phyloP scores from a whole-genome alignment of 2,888 invertebrate species.

The Watsonalla cultraria region DNA sequence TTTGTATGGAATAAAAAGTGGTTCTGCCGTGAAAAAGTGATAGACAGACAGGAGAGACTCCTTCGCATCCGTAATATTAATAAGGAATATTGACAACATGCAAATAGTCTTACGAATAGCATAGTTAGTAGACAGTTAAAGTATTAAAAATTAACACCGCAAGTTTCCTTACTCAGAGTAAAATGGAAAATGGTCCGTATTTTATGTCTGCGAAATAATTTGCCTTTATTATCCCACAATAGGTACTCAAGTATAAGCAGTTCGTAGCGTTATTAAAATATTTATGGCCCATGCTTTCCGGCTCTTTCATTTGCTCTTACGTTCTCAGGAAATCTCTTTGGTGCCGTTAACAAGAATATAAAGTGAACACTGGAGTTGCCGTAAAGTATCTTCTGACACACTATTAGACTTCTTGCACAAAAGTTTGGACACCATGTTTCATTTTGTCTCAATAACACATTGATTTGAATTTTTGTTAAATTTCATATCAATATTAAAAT shows the following conservation, averaged over 20 bases:
- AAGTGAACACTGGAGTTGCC: constrained; percentile 5
- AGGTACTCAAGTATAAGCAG: constrained; percentile 20
- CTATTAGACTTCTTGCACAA: too few species aligned
- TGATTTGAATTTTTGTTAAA: too few species aligned
- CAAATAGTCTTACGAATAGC: too few species aligned
- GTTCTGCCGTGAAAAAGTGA: too few species aligned
- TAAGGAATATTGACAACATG: too few species aligned
- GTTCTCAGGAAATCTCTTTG: constrained; percentile 24
- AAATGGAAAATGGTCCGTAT: constrained; percentile 1
- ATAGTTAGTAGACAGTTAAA: not conserved
- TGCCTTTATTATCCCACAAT: constrained; percentile 27
- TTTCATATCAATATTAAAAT: too few species aligned
- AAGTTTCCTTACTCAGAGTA: not conserved
- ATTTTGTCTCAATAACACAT: too few species aligned
- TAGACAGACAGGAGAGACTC: too few species aligned
- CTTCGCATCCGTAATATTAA: too few species aligned
- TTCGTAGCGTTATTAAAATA: constrained; percentile 25
- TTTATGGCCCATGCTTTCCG: constrained; percentile 26
- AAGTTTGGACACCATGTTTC: too few species aligned
- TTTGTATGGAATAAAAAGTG: too few species aligned
- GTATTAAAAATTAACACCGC: not conserved
- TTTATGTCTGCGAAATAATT: constrained; percentile 19
- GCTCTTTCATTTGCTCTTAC: constrained; percentile 22
- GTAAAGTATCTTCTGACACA: not conserved
- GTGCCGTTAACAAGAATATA: constrained; percentile 14